phyloP scores from a whole-genome alignment of 2,888 invertebrate species.

The Parnassius orleans region DNA sequence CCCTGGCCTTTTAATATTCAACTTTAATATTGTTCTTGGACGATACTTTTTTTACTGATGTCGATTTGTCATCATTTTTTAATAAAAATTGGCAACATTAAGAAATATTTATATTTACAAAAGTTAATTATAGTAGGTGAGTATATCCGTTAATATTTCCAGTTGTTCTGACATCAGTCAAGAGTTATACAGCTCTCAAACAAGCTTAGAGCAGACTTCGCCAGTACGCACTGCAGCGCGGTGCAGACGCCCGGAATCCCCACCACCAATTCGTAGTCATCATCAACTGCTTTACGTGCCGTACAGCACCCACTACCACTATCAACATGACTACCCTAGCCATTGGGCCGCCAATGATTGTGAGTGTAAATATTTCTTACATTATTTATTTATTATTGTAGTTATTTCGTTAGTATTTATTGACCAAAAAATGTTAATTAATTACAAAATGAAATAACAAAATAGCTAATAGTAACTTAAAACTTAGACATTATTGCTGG shows the following conservation, averaged over 20 bases:
- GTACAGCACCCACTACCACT: conserved; percentile 77
- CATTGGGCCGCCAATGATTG: conserved; percentile 62
- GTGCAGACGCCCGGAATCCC: conserved; percentile 83
- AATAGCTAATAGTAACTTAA: too few relatives aligned
- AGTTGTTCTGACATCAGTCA: conserved; percentile 74
- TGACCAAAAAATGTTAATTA: too few relatives aligned
- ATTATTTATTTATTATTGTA: neutral
- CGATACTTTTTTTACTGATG: too few relatives aligned
- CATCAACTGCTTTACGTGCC: conserved; percentile 87
- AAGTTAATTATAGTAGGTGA: too few relatives aligned
- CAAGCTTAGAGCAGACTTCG: conserved; percentile 73
- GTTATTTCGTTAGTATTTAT: too few relatives aligned
- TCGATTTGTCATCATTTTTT: too few relatives aligned
- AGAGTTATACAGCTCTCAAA: conserved; percentile 72
- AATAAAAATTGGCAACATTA: too few relatives aligned
- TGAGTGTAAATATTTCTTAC: conserved; percentile 40
- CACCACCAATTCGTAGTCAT: conserved; percentile 85
- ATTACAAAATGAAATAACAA: too few relatives aligned
- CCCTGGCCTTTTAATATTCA: too few relatives aligned
- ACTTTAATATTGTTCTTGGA: too few relatives aligned
- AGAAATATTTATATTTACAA: too few relatives aligned
- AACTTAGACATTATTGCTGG: too few relatives aligned
- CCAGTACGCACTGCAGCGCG: conserved; percentile 60
- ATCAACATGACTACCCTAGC: conserved; percentile 59
- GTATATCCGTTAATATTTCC: conserved; percentile 17